Evolutionary conservation across 2,113 vertebrate species (phyloP).

Genomic region (Onychorhynchus coronatus): DNA sequence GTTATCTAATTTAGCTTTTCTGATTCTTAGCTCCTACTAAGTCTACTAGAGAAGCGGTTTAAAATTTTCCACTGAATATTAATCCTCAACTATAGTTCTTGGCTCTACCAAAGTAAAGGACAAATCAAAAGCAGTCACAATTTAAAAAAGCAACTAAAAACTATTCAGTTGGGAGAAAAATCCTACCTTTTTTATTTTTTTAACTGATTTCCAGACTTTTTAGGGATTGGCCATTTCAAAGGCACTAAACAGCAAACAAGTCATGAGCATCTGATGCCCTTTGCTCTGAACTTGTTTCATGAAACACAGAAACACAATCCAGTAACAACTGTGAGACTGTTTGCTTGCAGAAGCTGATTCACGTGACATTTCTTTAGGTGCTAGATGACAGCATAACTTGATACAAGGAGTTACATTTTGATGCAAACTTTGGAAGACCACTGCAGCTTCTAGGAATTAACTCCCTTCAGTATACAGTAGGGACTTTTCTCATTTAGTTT

Average conservation of each 20-base stretch:
- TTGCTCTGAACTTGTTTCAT: background rate
- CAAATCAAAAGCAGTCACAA: background rate
- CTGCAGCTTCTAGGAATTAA: background rate
- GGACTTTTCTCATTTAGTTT: background rate
- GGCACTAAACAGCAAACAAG: background rate
- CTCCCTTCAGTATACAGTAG: background rate
- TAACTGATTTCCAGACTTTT: background rate
- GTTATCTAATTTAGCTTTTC: background rate
- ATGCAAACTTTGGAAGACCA: background rate
- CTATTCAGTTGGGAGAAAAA: background rate
- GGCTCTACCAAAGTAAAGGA: background rate
- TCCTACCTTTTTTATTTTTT: background rate
- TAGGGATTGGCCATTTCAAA: background rate
- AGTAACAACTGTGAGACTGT: fast-evolving
- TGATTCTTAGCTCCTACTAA: background rate
- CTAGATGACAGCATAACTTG: background rate
- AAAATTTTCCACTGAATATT: background rate
- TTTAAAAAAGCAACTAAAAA: background rate
- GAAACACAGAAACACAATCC: background rate
- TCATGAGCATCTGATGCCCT: background rate
- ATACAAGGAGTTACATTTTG: background rate
- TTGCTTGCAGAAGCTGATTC: background rate
- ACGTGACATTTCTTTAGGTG: background rate
- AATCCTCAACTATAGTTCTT: background rate
- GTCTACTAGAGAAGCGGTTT: background rate